Evolutionary conservation across 1,140 invertebrate species (phyloP).

Genomic region (Formica selysi): DNA sequence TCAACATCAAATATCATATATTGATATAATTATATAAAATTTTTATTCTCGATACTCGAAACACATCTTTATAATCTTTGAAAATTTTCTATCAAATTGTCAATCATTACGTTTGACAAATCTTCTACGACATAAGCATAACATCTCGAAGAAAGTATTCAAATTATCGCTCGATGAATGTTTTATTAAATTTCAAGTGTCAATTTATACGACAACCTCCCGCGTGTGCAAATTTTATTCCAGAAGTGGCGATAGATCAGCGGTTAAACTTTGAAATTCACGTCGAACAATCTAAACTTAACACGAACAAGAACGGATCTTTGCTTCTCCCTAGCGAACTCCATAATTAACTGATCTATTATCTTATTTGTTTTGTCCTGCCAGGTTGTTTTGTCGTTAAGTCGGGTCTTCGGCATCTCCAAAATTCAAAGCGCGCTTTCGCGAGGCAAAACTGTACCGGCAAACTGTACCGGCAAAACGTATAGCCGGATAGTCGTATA

Average conservation of each 20-base stretch:
- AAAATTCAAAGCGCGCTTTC: slow-evolving; percentile 32
- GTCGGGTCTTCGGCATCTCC: not conserved
- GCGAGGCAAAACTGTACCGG: slow-evolving; percentile 8
- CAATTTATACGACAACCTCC: not conserved
- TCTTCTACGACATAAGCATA: not conserved
- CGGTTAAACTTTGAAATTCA: not conserved
- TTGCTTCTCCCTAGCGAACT: slow-evolving; percentile 37
- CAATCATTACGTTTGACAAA: not conserved
- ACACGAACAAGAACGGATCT: slow-evolving; percentile 27
- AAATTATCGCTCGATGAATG: not conserved
- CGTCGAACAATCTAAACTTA: slow-evolving; percentile 33
- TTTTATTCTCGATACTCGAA: not conserved
- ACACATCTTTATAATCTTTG: not conserved
- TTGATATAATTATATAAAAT: not conserved
- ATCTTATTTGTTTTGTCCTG: slow-evolving; percentile 40
- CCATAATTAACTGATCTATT: slow-evolving; percentile 58
- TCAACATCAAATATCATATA: not conserved
- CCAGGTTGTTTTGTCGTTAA: slow-evolving; percentile 21
- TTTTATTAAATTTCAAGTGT: not conserved
- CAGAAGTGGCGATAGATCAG: not conserved
- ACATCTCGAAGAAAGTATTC: not conserved
- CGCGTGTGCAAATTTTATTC: not conserved
- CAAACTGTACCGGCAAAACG: slow-evolving; percentile 36
- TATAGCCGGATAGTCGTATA: slow-evolving; percentile 4
- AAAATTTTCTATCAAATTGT: not conserved